These are phyloP conservation scores for Eurois occulta DNA, from an alignment of 2,888 invertebrate genomes.

Conservation along the genomic window DNA sequence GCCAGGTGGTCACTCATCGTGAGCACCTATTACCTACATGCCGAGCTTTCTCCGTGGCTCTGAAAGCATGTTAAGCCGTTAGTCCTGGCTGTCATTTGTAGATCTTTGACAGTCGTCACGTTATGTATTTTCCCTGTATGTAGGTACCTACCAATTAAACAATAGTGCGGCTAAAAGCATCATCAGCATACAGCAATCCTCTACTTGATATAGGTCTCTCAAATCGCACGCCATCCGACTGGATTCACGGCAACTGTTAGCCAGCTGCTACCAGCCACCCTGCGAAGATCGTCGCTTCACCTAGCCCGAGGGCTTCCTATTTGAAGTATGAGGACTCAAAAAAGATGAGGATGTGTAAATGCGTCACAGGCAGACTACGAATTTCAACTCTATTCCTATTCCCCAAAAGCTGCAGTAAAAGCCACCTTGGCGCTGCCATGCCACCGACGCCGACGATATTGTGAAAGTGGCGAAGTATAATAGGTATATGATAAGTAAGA, in stretches of 20 bases:
- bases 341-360: background rate
- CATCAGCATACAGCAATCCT: background rate
- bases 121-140: background rate
- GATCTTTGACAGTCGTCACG: too few relatives aligned
- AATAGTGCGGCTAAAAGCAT: background rate
- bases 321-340: background rate
- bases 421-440: background rate
- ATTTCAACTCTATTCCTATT: background rate
- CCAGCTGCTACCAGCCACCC: background rate
- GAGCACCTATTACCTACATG: too few relatives aligned
- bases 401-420: background rate
- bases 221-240: background rate
- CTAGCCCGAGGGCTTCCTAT: background rate
- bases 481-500: background rate
- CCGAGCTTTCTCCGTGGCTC: too few relatives aligned
- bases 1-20: too few relatives aligned
- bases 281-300: background rate
- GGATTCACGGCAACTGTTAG: background rate
- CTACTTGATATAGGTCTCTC: background rate
- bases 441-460: background rate
- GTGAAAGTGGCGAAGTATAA: background rate
- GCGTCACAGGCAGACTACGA: background rate
- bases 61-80: too few relatives aligned
- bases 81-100: too few relatives aligned
- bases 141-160: background rate